Conservation (phyloP, 2,888 invertebrate species). For the Vandiemenella viatica region DNA sequence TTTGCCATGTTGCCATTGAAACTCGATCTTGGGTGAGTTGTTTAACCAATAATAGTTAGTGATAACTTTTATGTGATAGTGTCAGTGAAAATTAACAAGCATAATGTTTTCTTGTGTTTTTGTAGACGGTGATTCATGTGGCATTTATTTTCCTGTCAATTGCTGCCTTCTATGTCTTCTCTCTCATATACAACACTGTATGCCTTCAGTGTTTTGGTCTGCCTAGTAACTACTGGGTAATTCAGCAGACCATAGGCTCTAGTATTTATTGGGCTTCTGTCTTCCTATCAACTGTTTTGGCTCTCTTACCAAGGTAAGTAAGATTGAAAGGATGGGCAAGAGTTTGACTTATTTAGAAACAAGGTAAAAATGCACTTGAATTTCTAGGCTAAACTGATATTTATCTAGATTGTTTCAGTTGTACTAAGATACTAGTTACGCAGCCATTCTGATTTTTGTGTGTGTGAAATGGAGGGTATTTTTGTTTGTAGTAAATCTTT, state of each 20-base stretch:
- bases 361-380: no score
- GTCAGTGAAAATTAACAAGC: no score
- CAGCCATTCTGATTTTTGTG: no score
- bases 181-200: conserved; percentile 66
- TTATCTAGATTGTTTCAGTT: no score
- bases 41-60: neutral
- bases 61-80: no score
- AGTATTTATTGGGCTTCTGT: conserved; percentile 71
- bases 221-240: conserved; percentile 78
- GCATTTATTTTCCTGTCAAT: conserved; percentile 64
- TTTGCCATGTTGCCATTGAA: conserved; percentile 75
- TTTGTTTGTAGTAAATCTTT: no score
- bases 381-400: neutral
- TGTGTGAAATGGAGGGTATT: no score
- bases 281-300: conserved; percentile 56
- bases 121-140: conserved; percentile 79
- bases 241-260: conserved; percentile 57
- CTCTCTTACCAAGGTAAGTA: conserved; percentile 65
- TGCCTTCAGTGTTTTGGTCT: conserved; percentile 69
- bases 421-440: no score
- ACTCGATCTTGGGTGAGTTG: conserved; percentile 80
- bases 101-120: no score
- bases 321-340: no score
- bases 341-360: no score
- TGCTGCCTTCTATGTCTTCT: conserved; percentile 65